Percentiles rank a stretch among this genome's conserved stretches.
These are phyloP conservation scores for Sparus aurata DNA, from an alignment of 2,797 vertebrate genomes.

Conservation along the genomic window DNA sequence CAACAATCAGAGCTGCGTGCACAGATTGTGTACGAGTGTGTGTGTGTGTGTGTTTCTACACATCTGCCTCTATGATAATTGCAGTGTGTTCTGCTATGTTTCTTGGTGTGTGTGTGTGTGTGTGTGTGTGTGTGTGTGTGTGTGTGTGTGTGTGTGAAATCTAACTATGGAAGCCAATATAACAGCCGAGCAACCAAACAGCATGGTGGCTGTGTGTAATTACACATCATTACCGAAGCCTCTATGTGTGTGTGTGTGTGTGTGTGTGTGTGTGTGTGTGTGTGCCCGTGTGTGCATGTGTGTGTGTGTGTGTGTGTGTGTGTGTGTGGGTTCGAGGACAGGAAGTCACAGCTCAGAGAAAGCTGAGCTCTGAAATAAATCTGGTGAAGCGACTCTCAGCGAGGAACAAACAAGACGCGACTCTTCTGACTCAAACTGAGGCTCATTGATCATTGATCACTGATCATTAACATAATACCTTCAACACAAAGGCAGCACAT, in stretches of 20 bases:
- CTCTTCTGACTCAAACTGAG: not conserved
- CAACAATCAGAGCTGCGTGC: conserved; percentile 16
- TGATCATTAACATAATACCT: too few species aligned
- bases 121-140: too few species aligned
- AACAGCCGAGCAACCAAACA: conserved; percentile 60
- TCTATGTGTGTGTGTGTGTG: conserved; percentile 33
- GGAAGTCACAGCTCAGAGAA: conserved; percentile 66
- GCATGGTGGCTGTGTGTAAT: conserved; percentile 65
- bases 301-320: conserved; percentile 27
- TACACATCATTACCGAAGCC: conserved; percentile 65
- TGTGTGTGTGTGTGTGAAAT: conserved; percentile 22
- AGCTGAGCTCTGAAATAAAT: conserved; percentile 29
- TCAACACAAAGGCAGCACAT: too few species aligned
- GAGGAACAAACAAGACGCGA: not conserved
- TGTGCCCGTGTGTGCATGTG: conserved; percentile 19
- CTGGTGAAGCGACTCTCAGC: not conserved
- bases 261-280: conserved; percentile 25
- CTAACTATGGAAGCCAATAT: conserved; percentile 70
- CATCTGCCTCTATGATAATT: conserved; percentile 17
- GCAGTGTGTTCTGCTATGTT: not conserved
- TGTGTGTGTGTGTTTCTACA: conserved; percentile 25
- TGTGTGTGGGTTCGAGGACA: conserved; percentile 46
- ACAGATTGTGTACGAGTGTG: conserved; percentile 13
- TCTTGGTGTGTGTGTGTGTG: conserved; percentile 13
- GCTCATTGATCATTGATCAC: too few species aligned